Evolutionary conservation across 1,140 invertebrate species (phyloP), one percentile per base, ranked within the genome.

Genomic region (Manduca sexta): DNA sequence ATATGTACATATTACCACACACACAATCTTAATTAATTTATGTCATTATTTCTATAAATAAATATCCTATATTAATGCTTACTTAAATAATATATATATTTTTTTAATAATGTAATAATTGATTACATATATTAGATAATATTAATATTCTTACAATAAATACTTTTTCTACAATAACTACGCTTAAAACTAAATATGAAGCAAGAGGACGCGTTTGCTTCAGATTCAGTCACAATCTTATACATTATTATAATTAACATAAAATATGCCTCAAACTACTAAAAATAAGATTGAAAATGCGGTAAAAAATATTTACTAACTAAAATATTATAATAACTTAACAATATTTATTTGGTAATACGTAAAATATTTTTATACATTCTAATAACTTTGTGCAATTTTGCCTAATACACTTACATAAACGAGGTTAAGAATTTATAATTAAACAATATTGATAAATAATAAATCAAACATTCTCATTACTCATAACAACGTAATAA

Each of bases 121-220:
- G n/a, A n/a, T n/a, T n/a, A n/a, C n/a, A n/a, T n/a, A 26, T 2
- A 1, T 26, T 26, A 26, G 21, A 26, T 1, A 26, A 5, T 26
- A 26, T 26, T 26, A 26, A 5, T 26, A 1, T 26, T 1, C 4
- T 26, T 3, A 1, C 8, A 26, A 26, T 26, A 26, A n/a, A n/a
- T n/a, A n/a, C n/a, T n/a, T n/a, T n/a, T n/a, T n/a, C n/a, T n/a
- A n/a, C n/a, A n/a, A n/a, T n/a, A n/a, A n/a, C n/a, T n/a, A n/a
- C n/a, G n/a, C n/a, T n/a, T n/a, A n/a, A 30, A 41, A 58, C 55
- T 64, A 74, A 72, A 65, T 66, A 51, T 66, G 65, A 69, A 72
- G 57, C 74, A 83, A 80, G 79, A 83, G 79, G 79, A 83, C 79
- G 76, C 76, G 41, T 74, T 78, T 83, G 74, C 64, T 69, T 54